Percentiles rank a stretch among this genome's conserved stretches.
phyloP scores from a whole-genome alignment of 1,140 invertebrate species.

The Tenebrio molitor region DNA sequence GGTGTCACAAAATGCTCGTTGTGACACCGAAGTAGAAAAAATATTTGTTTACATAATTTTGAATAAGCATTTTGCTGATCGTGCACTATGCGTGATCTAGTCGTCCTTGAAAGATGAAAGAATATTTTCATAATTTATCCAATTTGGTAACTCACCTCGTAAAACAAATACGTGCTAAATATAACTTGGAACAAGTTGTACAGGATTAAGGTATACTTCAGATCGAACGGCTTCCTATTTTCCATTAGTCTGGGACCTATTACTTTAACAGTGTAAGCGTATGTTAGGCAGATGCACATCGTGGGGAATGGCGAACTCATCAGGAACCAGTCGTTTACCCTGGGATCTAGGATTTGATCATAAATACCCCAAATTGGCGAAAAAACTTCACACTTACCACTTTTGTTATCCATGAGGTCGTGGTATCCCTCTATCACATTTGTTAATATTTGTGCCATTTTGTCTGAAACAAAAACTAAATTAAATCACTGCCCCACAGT shows the following conservation, averaged over 20 bases:
- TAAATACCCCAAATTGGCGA: no score
- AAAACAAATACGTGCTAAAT: constrained; percentile 78
- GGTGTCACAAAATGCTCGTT: no score
- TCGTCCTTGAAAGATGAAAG: neutral
- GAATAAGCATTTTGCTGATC: no score
- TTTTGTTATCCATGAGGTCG: constrained; percentile 59
- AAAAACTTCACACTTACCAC: constrained; percentile 55
- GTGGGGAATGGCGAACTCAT: constrained; percentile 90
- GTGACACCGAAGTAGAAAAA: no score
- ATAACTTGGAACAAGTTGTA: constrained; percentile 92
- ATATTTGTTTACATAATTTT: no score
- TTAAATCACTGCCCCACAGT: no score
- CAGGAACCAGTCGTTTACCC: constrained; percentile 88
- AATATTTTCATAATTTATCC: no score
- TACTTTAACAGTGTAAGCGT: constrained; percentile 82
- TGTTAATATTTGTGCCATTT: constrained; percentile 50
- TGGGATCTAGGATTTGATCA: no score
- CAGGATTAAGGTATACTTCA: constrained; percentile 82
- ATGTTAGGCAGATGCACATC: constrained; percentile 80
- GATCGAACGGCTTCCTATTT: constrained; percentile 87
- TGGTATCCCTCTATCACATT: constrained; percentile 54
- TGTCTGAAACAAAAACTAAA: constrained; percentile 52
- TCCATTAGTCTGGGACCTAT: constrained; percentile 84
- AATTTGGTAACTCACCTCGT: constrained; percentile 50
- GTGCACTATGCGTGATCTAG: no score